A percentile compares a stretch with the other conserved stretches of the same genome.
Evolutionary conservation across 2,113 vertebrate genomes (phyloP).

Genomic region (Leptobrachium ailaonicum): DNA sequence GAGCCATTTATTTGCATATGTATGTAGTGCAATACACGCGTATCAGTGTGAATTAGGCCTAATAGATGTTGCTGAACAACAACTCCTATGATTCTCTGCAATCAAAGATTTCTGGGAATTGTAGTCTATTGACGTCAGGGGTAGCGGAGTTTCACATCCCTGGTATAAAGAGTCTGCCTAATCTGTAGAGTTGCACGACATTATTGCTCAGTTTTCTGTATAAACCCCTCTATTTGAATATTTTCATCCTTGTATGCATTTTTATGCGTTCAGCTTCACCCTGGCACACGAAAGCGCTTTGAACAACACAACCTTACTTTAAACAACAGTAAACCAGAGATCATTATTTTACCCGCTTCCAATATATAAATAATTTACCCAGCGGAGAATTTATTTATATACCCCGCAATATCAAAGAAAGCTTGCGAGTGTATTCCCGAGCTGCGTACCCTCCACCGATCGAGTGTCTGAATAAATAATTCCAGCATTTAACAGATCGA

Average conservation of each 20-base stretch:
- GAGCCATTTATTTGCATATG: too few species aligned
- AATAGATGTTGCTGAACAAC: too few species aligned
- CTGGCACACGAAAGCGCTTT: not conserved
- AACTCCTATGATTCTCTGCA: too few species aligned
- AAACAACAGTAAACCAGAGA: not conserved
- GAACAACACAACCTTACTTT: not conserved
- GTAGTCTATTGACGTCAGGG: too few species aligned
- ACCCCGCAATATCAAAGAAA: conserved; percentile 15
- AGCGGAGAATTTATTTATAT: not conserved
- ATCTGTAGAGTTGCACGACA: too few species aligned
- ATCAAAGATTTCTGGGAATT: too few species aligned
- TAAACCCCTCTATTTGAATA: not conserved
- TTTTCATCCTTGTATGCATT: not conserved
- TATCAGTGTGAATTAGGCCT: too few species aligned
- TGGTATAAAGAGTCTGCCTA: too few species aligned
- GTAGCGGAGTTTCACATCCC: too few species aligned
- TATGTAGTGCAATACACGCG: too few species aligned
- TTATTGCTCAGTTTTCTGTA: not conserved
- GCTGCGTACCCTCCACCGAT: conserved; percentile 2
- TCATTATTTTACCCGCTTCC: not conserved
- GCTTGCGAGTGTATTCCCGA: not conserved
- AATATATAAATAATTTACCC: conserved; percentile 19
- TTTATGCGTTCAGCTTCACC: not conserved
- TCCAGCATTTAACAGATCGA: conserved; percentile 28
- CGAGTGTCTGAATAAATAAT: conserved; percentile 27